Conservation (phyloP, 2,888 invertebrate genomes). For the Morinoia aosen region DNA sequence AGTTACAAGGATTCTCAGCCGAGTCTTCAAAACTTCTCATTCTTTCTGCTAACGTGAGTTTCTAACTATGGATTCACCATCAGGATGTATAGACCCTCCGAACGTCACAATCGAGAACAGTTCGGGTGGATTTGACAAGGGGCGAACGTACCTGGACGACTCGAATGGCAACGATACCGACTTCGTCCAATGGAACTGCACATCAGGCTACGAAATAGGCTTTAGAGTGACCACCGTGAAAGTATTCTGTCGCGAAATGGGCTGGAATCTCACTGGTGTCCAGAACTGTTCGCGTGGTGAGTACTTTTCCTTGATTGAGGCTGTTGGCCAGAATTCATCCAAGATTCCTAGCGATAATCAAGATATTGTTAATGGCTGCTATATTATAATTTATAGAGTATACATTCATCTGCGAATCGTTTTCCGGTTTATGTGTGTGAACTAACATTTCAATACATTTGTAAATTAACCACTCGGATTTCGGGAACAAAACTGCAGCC, state of each 20-base stretch:
- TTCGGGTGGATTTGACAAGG: neutral
- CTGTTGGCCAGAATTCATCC: neutral
- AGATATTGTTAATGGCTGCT: no score
- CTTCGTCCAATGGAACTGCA: neutral
- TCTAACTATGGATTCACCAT: neutral
- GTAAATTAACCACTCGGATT: neutral
- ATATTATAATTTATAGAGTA: no score
- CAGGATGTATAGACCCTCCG: neutral
- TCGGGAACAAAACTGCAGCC: neutral
- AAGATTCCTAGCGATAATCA: no score
- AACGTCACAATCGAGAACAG: neutral
- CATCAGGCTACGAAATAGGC: neutral
- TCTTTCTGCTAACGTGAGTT: neutral
- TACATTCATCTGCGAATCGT: no score
- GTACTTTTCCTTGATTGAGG: neutral
- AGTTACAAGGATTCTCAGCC: neutral
- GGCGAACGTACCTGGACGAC: neutral
- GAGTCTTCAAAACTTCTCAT: neutral
- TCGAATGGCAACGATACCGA: neutral
- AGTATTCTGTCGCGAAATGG: neutral
- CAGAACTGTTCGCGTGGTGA: neutral
- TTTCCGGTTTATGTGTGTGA: no score
- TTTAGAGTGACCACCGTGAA: neutral
- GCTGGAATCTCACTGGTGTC: neutral
- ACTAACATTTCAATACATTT: neutral